Percentiles rank a stretch among this genome's conserved stretches.
These are phyloP conservation scores for Drosophila triauraria DNA, from an alignment of 1,140 invertebrate species.

Conservation along the genomic window DNA sequence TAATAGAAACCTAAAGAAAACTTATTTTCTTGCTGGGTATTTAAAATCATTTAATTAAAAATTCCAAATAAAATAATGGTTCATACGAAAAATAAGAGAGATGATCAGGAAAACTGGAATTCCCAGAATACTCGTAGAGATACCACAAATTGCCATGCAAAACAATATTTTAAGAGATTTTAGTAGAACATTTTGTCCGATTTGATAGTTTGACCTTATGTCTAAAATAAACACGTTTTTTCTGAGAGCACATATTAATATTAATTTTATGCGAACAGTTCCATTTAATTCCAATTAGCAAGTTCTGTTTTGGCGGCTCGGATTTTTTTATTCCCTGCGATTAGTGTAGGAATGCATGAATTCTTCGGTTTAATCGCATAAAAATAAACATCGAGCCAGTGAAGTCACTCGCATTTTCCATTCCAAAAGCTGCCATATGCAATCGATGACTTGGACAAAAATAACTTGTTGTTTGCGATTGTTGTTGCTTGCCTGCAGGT, in stretches of 20 bases:
- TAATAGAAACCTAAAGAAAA: no score
- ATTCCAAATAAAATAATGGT: no score
- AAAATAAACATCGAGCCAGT: conserved; percentile 9
- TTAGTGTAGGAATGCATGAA: conserved; percentile 19
- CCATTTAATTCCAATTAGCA: conserved; percentile 37
- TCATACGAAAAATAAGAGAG: no score
- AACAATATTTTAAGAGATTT: conserved; percentile 33
- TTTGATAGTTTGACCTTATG: conserved; percentile 45
- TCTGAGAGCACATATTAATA: conserved; percentile 21
- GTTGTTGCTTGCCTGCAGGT: conserved; percentile 22
- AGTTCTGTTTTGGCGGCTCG: conserved; percentile 19
- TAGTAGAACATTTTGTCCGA: conserved; percentile 21
- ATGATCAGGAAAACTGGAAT: neutral
- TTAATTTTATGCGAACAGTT: conserved; percentile 39
- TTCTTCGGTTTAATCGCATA: conserved; percentile 21
- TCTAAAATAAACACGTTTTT: conserved; percentile 33
- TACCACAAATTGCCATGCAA: conserved; percentile 10
- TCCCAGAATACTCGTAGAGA: neutral
- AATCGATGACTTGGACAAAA: conserved; percentile 65
- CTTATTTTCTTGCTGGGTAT: neutral
- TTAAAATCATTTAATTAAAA: neutral
- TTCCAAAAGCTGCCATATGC: conserved; percentile 37
- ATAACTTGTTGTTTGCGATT: conserved; percentile 47
- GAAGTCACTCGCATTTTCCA: conserved; percentile 38
- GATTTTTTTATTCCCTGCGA: conserved; percentile 1